Conservation (phyloP, 2,797 vertebrate genomes). For the Coccyzus lansbergi region DNA sequence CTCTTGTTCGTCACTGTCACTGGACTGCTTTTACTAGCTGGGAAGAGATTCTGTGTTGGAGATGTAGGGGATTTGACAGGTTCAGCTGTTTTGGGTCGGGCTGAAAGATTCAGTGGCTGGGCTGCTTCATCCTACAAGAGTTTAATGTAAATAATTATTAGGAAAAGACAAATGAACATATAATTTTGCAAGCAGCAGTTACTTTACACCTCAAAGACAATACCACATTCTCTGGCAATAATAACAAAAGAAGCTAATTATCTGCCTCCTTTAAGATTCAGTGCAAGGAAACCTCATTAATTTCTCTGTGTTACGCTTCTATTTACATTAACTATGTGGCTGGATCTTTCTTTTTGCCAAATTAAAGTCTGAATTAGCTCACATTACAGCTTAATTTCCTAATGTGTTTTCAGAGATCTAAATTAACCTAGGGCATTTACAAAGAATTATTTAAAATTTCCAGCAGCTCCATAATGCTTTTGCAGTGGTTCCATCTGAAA, state of each 20-base stretch:
- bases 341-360: conserved; percentile 91
- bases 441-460: conserved; percentile 84
- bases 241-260: conserved; percentile 91
- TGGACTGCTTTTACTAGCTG: conserved; percentile 87
- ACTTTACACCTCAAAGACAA: conserved; percentile 86
- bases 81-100: conserved; percentile 91
- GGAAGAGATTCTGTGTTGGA: conserved; percentile 88
- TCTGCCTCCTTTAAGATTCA: conserved; percentile 84
- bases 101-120: conserved; percentile 94
- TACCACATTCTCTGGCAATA: conserved; percentile 78
- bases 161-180: conserved; percentile 78
- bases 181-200: conserved; percentile 77
- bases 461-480: conserved; percentile 69
- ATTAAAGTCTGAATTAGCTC: conserved; percentile 96
- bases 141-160: conserved; percentile 79
- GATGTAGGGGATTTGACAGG: conserved; percentile 87
- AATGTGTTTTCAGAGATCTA: conserved; percentile 84
- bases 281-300: conserved; percentile 83
- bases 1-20: conserved; percentile 84
- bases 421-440: conserved; percentile 84
- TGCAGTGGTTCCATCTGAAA: conserved; percentile 69
- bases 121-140: conserved; percentile 87
- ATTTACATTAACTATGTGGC: conserved; percentile 91
- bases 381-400: conserved; percentile 92
- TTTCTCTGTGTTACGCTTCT: conserved; percentile 85